phyloP scores from a whole-genome alignment of 92 coral and sea anemone species.

The Siderastrea siderea region DNA sequence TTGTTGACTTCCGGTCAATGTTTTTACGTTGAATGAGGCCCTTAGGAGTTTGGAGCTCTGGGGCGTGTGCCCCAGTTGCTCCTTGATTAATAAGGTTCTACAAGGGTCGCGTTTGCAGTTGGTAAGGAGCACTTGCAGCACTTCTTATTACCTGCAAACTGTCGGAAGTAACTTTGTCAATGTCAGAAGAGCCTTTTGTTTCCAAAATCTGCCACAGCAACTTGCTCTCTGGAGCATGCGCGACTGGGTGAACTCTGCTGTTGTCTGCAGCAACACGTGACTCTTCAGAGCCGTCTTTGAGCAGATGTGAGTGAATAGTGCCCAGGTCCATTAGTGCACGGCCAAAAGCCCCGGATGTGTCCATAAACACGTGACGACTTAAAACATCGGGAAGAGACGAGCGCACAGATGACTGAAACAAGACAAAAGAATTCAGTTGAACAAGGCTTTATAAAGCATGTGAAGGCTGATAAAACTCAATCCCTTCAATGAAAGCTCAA shows the following conservation, averaged over 20 bases:
- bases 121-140: no score
- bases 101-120: no score
- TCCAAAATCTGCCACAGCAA: conserved; percentile 80
- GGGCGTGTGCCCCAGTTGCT: no score
- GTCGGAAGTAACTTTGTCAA: conserved; percentile 62
- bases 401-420: conserved; percentile 69
- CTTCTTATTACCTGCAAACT: conserved; percentile 72
- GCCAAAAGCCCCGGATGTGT: conserved; percentile 84
- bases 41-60: no score
- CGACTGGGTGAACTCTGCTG: conserved; percentile 78
- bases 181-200: conserved; percentile 58
- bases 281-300: conserved; percentile 33
- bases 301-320: conserved; percentile 66
- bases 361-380: conserved; percentile 87
- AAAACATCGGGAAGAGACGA: conserved; percentile 79
- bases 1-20: no score
- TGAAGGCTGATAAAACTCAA: not conserved
- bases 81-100: no score
- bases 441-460: not conserved
- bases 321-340: conserved; percentile 86
- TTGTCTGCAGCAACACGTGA: conserved; percentile 9
- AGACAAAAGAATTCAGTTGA: not conserved
- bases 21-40: no score
- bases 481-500: not conserved
- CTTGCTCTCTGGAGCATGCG: conserved; percentile 70